These are phyloP conservation scores for Metopia argyrocephala DNA, from an alignment of 2,888 invertebrate genomes.

Conservation along the genomic window DNA sequence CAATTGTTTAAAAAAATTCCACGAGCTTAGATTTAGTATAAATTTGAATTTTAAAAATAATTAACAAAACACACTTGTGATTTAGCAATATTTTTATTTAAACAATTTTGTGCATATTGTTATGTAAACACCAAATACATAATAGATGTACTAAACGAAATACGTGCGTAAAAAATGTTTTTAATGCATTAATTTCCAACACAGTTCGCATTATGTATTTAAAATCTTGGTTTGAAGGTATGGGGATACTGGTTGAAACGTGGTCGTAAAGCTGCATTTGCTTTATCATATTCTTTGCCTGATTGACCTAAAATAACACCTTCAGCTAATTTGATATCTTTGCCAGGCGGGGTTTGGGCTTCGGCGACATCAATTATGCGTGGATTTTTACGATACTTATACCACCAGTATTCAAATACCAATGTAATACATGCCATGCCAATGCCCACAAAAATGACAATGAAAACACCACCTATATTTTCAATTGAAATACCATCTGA, in stretches of 20 bases:
- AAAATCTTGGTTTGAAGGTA: conserved; percentile 76
- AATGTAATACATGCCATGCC: conserved; percentile 93
- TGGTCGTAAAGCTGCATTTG: conserved; percentile 74
- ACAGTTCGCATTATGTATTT: conserved; percentile 40
- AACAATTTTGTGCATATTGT: conserved; percentile 29
- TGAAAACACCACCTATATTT: conserved; percentile 98
- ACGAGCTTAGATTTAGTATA: no score
- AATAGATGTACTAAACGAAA: not conserved
- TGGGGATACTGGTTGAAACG: conserved; percentile 76
- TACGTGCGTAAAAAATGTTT: conserved; percentile 22
- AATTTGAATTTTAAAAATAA: not conserved
- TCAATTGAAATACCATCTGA: conserved; percentile 98
- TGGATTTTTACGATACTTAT: conserved; percentile 85
- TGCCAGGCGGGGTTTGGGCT: conserved; percentile 71
- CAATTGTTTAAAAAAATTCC: no score
- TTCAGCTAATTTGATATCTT: conserved; percentile 72
- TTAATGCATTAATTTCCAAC: not conserved
- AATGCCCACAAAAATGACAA: conserved; percentile 97
- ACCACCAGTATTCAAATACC: conserved; percentile 97
- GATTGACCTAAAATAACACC: conserved; percentile 75
- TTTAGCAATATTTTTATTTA: conserved; percentile 6
- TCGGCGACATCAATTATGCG: conserved; percentile 83
- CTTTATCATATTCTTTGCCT: conserved; percentile 75
- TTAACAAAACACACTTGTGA: not conserved
- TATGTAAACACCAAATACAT: conserved; percentile 36